Evolutionary conservation across 1,140 invertebrate genomes (phyloP), one percentile per base, ranked within the genome.

Genomic region (Asobara japonica): DNA sequence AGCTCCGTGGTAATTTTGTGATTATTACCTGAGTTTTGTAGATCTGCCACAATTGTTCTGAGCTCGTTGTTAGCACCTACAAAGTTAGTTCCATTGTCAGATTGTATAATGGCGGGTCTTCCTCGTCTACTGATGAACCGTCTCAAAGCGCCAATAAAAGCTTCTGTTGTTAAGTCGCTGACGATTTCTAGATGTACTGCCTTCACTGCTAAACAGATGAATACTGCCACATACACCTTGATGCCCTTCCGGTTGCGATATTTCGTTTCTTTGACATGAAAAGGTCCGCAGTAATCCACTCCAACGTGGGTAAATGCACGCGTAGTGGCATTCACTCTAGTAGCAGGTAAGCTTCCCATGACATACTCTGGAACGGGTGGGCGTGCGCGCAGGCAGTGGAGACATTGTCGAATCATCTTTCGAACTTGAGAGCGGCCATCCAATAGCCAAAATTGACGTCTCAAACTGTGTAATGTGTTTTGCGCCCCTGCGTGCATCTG

Each of bases 201-300:
- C n/a, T n/a, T 78, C 0, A 79, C 79, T 0, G 76, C 56, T 22
- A 83, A 65, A 77, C 84, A 87, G 3, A 84, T 68, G 65, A 86
- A 86, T 0, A 88, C 22, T 20, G 67, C 65, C 5, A 84, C 72
- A 56, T 84, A 86, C 4, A 71, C 65, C 65, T 87, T 87, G 16
- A 74, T 36, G 3, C 41, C 48, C 11, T 70, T 74, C 16, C 33
- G 18, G 36, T 69, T 73, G 16, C 76, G 67, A 3, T 16, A 18
- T 60, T 69, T 70, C 8, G 48, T 69, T 27, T 72, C 56, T 74
- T 78, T 78, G 5, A 84, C 67, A 0, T 61, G 60, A 65, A 82
- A 69, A 3, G 83, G 82, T 25, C 80, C 82, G 27, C 77, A 76
- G 71, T 74, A 84, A 74, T 84, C 82, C 2, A 85, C 70, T 16